Percentiles rank a stretch among this genome's conserved stretches.
Conservation (phyloP, 2,797 vertebrate species). For the Alcedo quadribrachys region DNA sequence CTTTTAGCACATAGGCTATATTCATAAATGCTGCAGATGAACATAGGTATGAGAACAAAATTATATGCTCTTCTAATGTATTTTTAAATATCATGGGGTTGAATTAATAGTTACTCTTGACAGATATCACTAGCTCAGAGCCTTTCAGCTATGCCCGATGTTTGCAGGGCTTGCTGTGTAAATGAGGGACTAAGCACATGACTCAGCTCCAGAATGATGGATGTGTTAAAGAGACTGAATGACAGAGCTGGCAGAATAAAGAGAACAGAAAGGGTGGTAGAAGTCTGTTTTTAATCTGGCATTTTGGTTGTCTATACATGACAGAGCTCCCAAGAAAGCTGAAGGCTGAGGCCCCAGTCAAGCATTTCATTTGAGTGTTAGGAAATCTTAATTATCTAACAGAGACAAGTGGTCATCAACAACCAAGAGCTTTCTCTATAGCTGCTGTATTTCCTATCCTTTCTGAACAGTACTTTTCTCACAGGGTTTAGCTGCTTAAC, state of each 20-base stretch:
- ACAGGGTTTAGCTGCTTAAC: neutral
- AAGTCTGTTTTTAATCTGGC: neutral
- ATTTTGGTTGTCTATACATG: neutral
- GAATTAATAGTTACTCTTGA: neutral
- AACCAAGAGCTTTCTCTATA: neutral
- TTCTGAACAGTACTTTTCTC: neutral
- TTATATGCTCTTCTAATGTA: neutral
- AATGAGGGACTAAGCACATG: neutral
- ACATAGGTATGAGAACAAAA: neutral
- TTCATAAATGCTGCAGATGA: conserved; percentile 1
- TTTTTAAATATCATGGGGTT: neutral
- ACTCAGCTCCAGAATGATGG: neutral
- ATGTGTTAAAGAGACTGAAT: neutral
- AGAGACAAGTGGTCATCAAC: neutral
- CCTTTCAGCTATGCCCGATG: neutral
- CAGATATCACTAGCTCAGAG: neutral
- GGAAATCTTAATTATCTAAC: neutral
- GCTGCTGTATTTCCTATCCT: neutral
- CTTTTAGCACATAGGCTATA: neutral
- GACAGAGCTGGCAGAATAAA: neutral
- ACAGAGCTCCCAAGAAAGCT: neutral
- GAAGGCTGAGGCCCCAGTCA: neutral
- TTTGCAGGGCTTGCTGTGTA: neutral
- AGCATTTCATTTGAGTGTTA: neutral
- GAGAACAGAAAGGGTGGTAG: neutral